Conservation (phyloP, 2,113 vertebrate genomes). For the Larimichthys polyactis region DNA sequence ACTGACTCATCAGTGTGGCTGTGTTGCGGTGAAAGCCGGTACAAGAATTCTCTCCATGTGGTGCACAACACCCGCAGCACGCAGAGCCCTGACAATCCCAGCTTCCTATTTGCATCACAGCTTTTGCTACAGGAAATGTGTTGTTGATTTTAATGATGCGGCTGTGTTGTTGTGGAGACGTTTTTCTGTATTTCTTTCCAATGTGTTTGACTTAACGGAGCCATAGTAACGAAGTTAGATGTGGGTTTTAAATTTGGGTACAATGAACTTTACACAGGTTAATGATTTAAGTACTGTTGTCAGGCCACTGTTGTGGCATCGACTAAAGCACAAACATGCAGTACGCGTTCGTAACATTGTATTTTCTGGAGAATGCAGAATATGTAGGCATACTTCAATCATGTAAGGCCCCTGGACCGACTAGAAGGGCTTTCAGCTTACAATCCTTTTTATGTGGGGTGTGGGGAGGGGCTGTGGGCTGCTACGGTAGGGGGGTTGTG, state of each 20-base stretch:
- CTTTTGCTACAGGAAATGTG: slow-evolving; percentile 62
- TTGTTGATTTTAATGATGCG: slow-evolving; percentile 43
- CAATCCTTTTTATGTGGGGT: slow-evolving; percentile 67
- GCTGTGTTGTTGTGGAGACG: slow-evolving; percentile 17
- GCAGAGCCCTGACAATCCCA: slow-evolving; percentile 45
- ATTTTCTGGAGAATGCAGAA: slow-evolving; percentile 8
- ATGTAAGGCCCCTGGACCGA: slow-evolving; percentile 35
- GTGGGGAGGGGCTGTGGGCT: slow-evolving; percentile 55
- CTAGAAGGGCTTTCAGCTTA: slow-evolving; percentile 64
- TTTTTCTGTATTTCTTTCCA: slow-evolving; percentile 1
- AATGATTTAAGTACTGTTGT: neutral
- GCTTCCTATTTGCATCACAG: slow-evolving; percentile 53
- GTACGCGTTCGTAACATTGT: neutral
- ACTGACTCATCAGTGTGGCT: slow-evolving; percentile 59
- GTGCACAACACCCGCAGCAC: slow-evolving; percentile 56
- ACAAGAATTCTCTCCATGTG: slow-evolving; percentile 71
- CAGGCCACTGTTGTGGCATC: neutral
- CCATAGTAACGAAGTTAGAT: slow-evolving; percentile 3
- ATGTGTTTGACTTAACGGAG: neutral
- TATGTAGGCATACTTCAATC: slow-evolving; percentile 46
- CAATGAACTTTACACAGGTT: neutral
- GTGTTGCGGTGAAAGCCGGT: slow-evolving; percentile 62
- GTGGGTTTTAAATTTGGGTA: slow-evolving; percentile 3
- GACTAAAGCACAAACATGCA: too few relatives aligned
- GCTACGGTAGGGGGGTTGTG: slow-evolving; percentile 66